phyloP scores from a whole-genome alignment of 2,888 invertebrate genomes.

The Pogonocherus hispidulus region DNA sequence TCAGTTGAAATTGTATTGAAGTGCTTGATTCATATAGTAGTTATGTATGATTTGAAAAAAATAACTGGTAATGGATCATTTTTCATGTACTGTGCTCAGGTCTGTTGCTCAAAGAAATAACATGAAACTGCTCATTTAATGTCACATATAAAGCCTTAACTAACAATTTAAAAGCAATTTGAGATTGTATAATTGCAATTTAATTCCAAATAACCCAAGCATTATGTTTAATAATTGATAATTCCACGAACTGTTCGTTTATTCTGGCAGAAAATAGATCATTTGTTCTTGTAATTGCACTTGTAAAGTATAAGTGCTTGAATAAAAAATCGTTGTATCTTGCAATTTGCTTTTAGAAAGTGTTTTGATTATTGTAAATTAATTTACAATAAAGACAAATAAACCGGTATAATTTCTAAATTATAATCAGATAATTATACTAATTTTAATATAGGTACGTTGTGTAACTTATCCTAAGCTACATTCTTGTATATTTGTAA shows the following conservation, averaged over 20 bases:
- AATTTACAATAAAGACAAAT: constrained; percentile 42
- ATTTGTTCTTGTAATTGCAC: constrained; percentile 38
- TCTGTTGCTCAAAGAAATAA: constrained; percentile 18
- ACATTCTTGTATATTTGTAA: constrained; percentile 16
- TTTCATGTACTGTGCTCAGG: constrained; percentile 8
- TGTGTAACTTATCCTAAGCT: constrained; percentile 34
- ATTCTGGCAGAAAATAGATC: constrained; percentile 38
- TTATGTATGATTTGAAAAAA: constrained; percentile 8
- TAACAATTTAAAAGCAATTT: constrained; percentile 57
- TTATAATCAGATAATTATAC: constrained; percentile 48
- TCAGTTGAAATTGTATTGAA: no score
- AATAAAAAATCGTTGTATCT: constrained; percentile 26
- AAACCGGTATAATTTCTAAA: constrained; percentile 42
- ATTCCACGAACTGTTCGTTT: constrained; percentile 47
- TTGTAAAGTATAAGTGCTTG: constrained; percentile 21
- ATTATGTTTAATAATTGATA: constrained; percentile 54
- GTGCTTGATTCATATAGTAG: no score
- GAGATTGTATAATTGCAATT: constrained; percentile 52
- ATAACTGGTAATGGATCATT: neutral
- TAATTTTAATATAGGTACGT: constrained; percentile 40
- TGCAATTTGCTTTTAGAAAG: constrained; percentile 48
- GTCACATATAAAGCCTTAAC: constrained; percentile 39
- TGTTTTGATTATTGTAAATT: constrained; percentile 49
- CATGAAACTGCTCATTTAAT: constrained; percentile 34
- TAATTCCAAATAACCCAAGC: constrained; percentile 50